Base-by-base conservation (phyloP, 2,888 invertebrate genomes). In the Melitaea athalia region DNA sequence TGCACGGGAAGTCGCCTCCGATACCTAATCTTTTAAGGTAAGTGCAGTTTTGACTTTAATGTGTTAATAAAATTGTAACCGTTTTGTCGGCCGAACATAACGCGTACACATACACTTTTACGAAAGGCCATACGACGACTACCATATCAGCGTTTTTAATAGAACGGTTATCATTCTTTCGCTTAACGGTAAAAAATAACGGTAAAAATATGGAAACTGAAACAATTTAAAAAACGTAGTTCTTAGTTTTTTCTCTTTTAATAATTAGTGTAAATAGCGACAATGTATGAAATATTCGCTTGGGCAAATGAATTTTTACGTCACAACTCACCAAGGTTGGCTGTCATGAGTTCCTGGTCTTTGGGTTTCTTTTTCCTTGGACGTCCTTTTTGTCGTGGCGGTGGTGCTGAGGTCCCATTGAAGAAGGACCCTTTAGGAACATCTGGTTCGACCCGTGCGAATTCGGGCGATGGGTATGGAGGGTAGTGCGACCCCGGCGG, bases 331-430 rank as follows among this genome's bases (percentile, higher is more conserved):
- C 97, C 97, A 88, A 97, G 95, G 88, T 95, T 97, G 64, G 97
- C 96, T 64, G 96, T 95, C 95, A 97, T 96, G 70, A 96, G 94
- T 82, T 97, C 97, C 78, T 97, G 94, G 85, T 97, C 97, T 93
- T 97, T 97, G 64, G 97, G 97, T 89, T 98, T 98, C 93, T 98
- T 94, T 93, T 98, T 98, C 84, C 98, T 93, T 47, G 98, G 98
- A 76, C 98, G 93, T 11, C 98, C 98, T 93, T 98, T 98, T 88
- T 98, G 98, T 78, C 98, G 94, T 7, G 97, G 97, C n/a, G 95
- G 94, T 62, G 92, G 91, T 50, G 89, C 88, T 8, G 90, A 72
- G 66, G 92, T 88, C 11, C 94, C 94, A 77, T 94, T 94, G 85
- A 94, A 94, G 84, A 94, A 94, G 62, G 92, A 85, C 76, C 86